phyloP scores from a whole-genome alignment of 2,888 invertebrate species.

The Ctena decussata region DNA sequence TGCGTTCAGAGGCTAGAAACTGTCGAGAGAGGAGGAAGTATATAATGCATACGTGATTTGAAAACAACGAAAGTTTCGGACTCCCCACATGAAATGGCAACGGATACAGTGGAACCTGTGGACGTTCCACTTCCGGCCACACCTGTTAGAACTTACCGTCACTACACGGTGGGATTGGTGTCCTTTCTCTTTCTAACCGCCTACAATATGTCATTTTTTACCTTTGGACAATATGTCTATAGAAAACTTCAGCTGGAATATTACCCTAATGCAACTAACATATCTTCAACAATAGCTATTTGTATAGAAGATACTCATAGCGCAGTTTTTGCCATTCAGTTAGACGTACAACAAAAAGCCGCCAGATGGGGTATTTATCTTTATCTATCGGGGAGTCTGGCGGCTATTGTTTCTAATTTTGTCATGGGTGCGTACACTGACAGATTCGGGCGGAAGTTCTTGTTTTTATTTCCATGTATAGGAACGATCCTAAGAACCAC shows the following conservation, averaged over 20 bases:
- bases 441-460: slow-evolving; percentile 62
- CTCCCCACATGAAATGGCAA: too few species aligned
- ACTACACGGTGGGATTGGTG: slow-evolving; percentile 37
- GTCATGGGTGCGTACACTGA: slow-evolving; percentile 63
- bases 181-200: slow-evolving; percentile 41
- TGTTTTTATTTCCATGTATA: slow-evolving; percentile 48
- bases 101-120: neutral
- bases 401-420: slow-evolving; percentile 51
- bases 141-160: neutral
- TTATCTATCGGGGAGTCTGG: slow-evolving; percentile 42
- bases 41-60: too few species aligned
- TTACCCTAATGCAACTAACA: slow-evolving; percentile 29
- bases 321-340: slow-evolving; percentile 24
- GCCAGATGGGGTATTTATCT: slow-evolving; percentile 59
- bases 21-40: too few species aligned
- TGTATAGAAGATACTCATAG: slow-evolving; percentile 36
- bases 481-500: slow-evolving; percentile 54
- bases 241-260: slow-evolving; percentile 41
- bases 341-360: slow-evolving; percentile 49
- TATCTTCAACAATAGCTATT: slow-evolving; percentile 24
- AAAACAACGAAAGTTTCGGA: too few species aligned
- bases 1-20: too few species aligned
- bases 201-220: slow-evolving; percentile 19
- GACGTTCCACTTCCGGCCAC: neutral
- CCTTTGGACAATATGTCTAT: slow-evolving; percentile 54